phyloP scores from a whole-genome alignment of 2,888 invertebrate species.

The Microchrysa polita region DNA sequence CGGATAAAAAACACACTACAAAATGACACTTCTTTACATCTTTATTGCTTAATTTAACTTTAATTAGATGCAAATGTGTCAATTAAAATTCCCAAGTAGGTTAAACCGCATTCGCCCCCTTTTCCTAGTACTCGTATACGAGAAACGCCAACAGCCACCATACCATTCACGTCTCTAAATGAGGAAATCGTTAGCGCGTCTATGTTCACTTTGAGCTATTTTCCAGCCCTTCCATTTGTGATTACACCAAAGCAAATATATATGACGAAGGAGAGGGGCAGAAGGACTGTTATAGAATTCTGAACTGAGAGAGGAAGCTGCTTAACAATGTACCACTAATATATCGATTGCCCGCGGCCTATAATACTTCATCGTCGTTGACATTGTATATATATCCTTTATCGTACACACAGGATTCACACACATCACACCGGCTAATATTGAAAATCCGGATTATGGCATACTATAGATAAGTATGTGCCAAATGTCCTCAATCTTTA shows the following conservation, averaged over 20 bases:
- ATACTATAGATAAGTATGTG: conserved; percentile 17
- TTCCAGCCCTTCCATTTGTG: too few relatives aligned
- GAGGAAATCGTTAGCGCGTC: not conserved
- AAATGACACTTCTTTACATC: too few relatives aligned
- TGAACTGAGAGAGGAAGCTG: too few relatives aligned
- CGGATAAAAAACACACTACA: too few relatives aligned
- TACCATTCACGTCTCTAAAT: too few relatives aligned
- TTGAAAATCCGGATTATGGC: conserved; percentile 15
- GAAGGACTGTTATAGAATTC: too few relatives aligned
- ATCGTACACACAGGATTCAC: not conserved
- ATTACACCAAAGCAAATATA: too few relatives aligned
- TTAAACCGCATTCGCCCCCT: not conserved
- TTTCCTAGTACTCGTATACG: too few relatives aligned
- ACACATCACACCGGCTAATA: conserved; percentile 10
- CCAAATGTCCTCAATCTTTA: conserved; percentile 35
- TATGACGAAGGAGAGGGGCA: too few relatives aligned
- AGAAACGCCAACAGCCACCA: not conserved
- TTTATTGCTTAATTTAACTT: conserved; percentile 23
- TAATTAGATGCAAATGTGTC: conserved; percentile 22
- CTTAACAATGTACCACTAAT: not conserved
- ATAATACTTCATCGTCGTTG: too few relatives aligned
- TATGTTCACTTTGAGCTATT: too few relatives aligned
- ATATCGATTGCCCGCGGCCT: not conserved
- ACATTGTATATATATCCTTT: too few relatives aligned
- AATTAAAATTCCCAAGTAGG: conserved; percentile 10